Base-by-base conservation (phyloP, 2,888 invertebrate species). In the Anoplius nigerrimus region DNA sequence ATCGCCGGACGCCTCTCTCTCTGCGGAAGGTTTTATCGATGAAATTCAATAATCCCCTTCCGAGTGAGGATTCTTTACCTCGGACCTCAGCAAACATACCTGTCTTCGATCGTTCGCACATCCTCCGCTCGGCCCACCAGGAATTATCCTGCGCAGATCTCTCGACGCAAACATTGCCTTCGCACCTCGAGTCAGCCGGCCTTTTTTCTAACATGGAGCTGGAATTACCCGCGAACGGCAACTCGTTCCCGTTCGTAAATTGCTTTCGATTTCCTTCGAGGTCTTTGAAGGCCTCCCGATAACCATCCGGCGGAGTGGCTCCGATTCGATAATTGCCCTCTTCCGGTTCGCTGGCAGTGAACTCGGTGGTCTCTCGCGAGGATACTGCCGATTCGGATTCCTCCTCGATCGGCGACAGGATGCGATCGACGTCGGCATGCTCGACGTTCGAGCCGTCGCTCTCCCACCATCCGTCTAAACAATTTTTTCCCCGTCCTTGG, bases 331-430 rank as follows among this genome's bases (percentile, higher is more conserved):
- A 64, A 27, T 42, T 24, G 27, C 16, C 54, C 52, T n/a, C 61
- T 43, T 53, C 24, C 15, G 53, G n/a, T 20, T 71, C 62, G 53
- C 62, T 67, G 42, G 63, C 58, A 6, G 48, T 59, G 21, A 65
- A 65, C 61, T 72, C 72, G 53, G 21, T 60, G 56, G 69, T 62
- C 48, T 66, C 72, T 20, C 65, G 68, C 34, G 72, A 79, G 21
- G 69, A 67, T 60, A 62, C 53, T 16, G 43, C 62, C 6, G 73
- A 67, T 24, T 78, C 79, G 6, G 71, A 67, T 73, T 79, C 79
- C 59, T 79, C 77, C 57, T 79, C 77, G 24, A 79, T 79, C 0
- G 77, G 74, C 6, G 79, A 75, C 46, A 79, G 62, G n/a, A 45
- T 62, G 11, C 62, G 69, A 46, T 66, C 64, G 51, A 67, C 71